These are phyloP conservation scores for Dasysyrphus tricinctus DNA, from an alignment of 2,888 invertebrate species.

Conservation along the genomic window DNA sequence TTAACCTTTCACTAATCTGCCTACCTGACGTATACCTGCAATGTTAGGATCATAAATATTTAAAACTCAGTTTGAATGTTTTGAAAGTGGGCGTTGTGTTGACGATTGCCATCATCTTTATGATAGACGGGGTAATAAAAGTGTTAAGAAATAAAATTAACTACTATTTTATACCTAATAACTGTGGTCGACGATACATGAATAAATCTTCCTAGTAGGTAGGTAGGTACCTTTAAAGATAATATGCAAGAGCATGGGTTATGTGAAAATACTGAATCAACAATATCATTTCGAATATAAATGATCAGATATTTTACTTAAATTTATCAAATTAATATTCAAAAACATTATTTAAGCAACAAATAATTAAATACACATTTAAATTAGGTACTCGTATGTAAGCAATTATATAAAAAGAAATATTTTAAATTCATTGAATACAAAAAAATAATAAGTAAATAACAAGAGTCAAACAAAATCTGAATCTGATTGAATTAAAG, in stretches of 20 bases:
- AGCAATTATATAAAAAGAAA: too few species aligned
- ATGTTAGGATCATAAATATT: constrained; percentile 33
- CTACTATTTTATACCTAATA: background rate
- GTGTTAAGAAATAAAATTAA: constrained; percentile 20
- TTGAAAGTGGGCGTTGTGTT: constrained; percentile 72
- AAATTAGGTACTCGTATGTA: too few species aligned
- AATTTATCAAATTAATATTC: too few species aligned
- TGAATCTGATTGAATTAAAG: too few species aligned
- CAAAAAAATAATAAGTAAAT: too few species aligned
- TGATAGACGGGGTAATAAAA: constrained; percentile 34
- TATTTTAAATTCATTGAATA: too few species aligned
- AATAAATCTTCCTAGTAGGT: background rate
- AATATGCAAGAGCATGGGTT: background rate
- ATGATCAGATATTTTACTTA: too few species aligned
- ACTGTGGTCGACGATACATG: background rate
- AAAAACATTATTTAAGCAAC: too few species aligned
- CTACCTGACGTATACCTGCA: constrained; percentile 21
- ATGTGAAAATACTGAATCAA: background rate
- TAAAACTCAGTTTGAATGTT: constrained; percentile 22
- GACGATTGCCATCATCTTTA: constrained; percentile 68
- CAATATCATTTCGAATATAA: too few species aligned
- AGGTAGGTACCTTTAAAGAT: background rate
- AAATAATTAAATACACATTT: too few species aligned
- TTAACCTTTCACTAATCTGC: constrained; percentile 13
- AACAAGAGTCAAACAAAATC: too few species aligned